Percentiles rank a stretch among this genome's conserved stretches.
These are phyloP conservation scores for Tolypeutes matacus DNA, from an alignment of 2,797 vertebrate genomes.

Conservation along the genomic window DNA sequence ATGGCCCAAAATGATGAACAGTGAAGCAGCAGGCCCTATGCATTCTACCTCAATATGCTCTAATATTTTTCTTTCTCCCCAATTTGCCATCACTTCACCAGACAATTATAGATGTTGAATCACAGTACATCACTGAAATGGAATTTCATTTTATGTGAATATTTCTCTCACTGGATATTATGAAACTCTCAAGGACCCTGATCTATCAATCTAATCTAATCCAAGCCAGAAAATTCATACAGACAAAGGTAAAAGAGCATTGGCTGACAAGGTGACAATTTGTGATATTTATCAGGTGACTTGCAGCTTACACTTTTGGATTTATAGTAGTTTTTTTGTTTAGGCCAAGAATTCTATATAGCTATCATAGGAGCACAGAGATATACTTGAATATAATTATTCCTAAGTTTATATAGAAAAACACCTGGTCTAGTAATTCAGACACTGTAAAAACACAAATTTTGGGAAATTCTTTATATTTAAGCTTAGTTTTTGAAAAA, in stretches of 20 bases:
- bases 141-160: not conserved
- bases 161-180: not conserved
- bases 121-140: not conserved
- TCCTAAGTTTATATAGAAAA: not conserved
- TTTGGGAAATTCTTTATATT: not conserved
- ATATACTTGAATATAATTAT: not conserved
- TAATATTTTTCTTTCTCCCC: not conserved
- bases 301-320: not conserved
- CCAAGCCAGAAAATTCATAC: not conserved
- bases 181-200: not conserved
- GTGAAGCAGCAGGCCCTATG: not conserved
- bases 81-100: not conserved
- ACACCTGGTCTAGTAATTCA: not conserved
- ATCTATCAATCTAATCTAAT: not conserved
- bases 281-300: not conserved
- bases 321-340: not conserved
- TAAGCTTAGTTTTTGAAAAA: constrained; percentile 14
- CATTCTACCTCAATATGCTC: not conserved
- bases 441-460: not conserved
- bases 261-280: not conserved
- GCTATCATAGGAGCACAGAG: not conserved
- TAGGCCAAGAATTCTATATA: not conserved
- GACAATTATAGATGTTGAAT: not conserved
- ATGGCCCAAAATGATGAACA: not conserved
- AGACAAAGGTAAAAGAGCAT: not conserved